A percentile compares a stretch with the other conserved stretches of the same genome.
These are phyloP conservation scores for Porites cylindrica DNA, from an alignment of 92 coral and sea anemone genomes.

Conservation along the genomic window DNA sequence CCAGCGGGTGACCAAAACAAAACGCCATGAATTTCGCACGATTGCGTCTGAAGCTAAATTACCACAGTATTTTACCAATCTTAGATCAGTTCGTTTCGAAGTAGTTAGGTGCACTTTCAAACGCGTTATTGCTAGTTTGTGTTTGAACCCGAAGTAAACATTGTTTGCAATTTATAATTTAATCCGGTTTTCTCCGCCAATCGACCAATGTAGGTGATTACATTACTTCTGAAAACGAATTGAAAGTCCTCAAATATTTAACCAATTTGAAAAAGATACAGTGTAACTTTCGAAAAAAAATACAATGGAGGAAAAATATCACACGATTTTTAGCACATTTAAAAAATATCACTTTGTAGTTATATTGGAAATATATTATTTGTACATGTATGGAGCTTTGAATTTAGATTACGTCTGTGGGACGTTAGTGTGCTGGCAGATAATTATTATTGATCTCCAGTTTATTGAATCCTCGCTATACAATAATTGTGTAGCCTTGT, in stretches of 20 bases:
- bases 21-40: not conserved
- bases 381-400: not conserved
- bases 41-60: not conserved
- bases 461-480: not conserved
- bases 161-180: conserved; percentile 1
- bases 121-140: not conserved
- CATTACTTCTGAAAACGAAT: conserved; percentile 8
- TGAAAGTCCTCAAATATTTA: not conserved
- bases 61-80: not conserved
- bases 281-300: not conserved
- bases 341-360: not conserved
- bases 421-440: not conserved
- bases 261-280: conserved; percentile 2
- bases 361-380: conserved; percentile 1
- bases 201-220: conserved; percentile 27
- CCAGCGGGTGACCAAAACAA: conserved; percentile 8
- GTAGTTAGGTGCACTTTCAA: not conserved
- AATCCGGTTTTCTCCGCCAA: conserved; percentile 6
- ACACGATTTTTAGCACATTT: not conserved
- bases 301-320: not conserved
- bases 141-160: conserved; percentile 13
- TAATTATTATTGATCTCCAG: not conserved
- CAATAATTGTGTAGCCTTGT: not conserved
- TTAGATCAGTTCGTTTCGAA: not conserved
- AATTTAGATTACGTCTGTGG: not conserved